Evolutionary conservation across 2,113 vertebrate genomes (phyloP).

Genomic region (Cygnus buccinator): DNA sequence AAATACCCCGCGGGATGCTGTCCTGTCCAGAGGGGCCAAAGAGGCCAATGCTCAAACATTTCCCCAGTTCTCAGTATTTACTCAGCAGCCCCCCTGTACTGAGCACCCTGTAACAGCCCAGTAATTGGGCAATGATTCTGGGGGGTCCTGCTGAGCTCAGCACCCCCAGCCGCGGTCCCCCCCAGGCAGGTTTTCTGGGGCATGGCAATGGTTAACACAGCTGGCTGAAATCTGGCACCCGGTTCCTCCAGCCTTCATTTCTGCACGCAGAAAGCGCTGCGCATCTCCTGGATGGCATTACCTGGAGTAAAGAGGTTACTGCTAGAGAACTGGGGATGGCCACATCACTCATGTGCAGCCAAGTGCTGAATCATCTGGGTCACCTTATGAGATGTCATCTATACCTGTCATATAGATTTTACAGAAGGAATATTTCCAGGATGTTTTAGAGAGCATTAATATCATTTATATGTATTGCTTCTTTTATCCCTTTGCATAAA

Average conservation of each 20-base stretch:
- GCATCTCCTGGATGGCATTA: neutral
- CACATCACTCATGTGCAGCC: neutral
- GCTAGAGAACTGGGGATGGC: neutral
- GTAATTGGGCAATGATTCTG: neutral
- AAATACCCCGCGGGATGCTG: too few relatives aligned
- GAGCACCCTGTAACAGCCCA: neutral
- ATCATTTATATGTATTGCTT: constrained; percentile 1
- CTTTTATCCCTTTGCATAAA: constrained; percentile 40
- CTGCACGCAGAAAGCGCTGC: accelerated
- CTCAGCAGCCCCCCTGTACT: too few relatives aligned
- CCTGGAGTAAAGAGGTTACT: neutral
- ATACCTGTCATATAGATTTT: neutral
- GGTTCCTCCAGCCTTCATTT: neutral
- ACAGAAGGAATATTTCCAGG: constrained; percentile 26
- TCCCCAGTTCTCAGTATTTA: neutral
- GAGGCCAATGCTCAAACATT: neutral
- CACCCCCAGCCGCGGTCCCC: neutral
- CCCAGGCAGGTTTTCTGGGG: neutral
- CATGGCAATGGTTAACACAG: neutral
- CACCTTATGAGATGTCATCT: neutral
- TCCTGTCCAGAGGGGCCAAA: neutral
- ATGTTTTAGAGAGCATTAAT: constrained; percentile 14
- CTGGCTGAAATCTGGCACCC: neutral
- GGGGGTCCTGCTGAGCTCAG: neutral
- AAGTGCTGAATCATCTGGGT: constrained; percentile 1